phyloP scores from a whole-genome alignment of 1,140 invertebrate genomes.

The Apis cerana region DNA sequence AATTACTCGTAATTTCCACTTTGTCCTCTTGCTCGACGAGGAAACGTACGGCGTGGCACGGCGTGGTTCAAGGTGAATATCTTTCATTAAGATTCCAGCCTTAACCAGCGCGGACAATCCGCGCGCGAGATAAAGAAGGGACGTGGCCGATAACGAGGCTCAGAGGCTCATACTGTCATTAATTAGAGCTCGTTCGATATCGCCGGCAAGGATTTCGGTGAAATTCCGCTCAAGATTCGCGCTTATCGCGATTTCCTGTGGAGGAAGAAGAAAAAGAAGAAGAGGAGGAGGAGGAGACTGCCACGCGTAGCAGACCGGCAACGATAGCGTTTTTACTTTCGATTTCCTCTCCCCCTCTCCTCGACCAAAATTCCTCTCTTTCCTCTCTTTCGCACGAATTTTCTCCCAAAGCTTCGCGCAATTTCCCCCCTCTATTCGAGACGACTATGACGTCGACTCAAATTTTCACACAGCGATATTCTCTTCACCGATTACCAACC shows the following conservation, averaged over 20 bases:
- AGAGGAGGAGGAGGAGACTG: too few species aligned
- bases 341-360: too few species aligned
- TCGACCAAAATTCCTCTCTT: too few species aligned
- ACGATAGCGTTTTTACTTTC: too few species aligned
- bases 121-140: constrained; percentile 18
- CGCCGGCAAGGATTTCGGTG: constrained; percentile 34
- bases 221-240: constrained; percentile 29
- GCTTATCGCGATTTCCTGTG: constrained; percentile 39
- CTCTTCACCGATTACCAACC: neutral
- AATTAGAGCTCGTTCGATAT: constrained; percentile 37
- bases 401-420: too few species aligned
- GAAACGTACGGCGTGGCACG: constrained; percentile 7
- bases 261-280: neutral
- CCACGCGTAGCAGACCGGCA: too few species aligned
- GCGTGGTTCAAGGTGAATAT: constrained; percentile 20
- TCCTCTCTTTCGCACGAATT: too few species aligned
- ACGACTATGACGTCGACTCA: too few species aligned
- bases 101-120: constrained; percentile 38
- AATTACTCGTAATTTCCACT: neutral
- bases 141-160: constrained; percentile 6
- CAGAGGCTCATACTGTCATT: constrained; percentile 29
- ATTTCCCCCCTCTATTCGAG: too few species aligned
- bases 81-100: constrained; percentile 37
- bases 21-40: neutral
- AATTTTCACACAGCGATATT: too few species aligned